Evolutionary conservation across 2,888 invertebrate species (phyloP).

Genomic region (Chrysopilus asiliformis): DNA sequence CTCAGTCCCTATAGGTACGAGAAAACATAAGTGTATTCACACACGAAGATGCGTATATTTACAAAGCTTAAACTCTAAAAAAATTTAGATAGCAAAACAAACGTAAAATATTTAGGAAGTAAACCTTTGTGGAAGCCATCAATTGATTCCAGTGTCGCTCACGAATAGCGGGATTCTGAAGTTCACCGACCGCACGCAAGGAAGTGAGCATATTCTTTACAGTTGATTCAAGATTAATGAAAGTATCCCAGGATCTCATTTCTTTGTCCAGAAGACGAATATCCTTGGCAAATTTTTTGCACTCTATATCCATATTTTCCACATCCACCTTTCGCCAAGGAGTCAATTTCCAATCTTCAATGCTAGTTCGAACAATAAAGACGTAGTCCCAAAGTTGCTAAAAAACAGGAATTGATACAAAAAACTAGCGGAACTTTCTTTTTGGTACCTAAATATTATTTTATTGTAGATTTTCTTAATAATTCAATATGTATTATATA

Average conservation of each 20-base stretch:
- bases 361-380: constrained; percentile 75
- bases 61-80: constrained; percentile 11
- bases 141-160: constrained; percentile 95
- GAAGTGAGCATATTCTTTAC: constrained; percentile 96
- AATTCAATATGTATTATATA: no score
- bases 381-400: constrained; percentile 95
- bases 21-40: no score
- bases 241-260: constrained; percentile 90
- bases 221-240: constrained; percentile 71
- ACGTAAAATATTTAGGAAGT: background rate
- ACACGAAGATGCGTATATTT: constrained; percentile 4
- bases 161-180: constrained; percentile 91
- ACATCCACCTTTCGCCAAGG: constrained; percentile 95
- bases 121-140: constrained; percentile 90
- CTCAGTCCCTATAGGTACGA: no score
- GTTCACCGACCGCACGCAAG: constrained; percentile 82
- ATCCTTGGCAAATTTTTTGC: constrained; percentile 94
- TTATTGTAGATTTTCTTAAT: no score
- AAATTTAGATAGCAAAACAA: background rate
- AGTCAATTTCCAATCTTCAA: constrained; percentile 95
- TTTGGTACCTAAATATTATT: no score
- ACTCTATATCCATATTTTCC: constrained; percentile 97
- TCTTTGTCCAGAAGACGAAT: constrained; percentile 86
- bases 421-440: background rate
- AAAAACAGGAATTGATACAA: background rate